A percentile compares a stretch with the other conserved stretches of the same genome.
Conservation (phyloP, 2,113 vertebrate species). For the Colius striatus region DNA sequence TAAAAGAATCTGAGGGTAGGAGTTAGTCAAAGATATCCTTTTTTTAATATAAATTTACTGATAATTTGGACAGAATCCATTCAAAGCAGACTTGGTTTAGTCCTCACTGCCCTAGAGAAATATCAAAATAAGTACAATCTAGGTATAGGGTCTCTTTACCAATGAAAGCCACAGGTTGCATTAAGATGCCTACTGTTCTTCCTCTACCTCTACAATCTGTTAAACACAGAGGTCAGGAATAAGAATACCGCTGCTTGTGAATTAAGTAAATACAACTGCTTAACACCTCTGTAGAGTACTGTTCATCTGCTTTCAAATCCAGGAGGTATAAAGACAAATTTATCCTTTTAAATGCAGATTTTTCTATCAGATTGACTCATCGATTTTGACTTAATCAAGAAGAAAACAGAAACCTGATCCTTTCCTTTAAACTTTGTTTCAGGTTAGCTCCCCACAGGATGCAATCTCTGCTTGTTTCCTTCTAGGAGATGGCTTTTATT, state of each 20-base stretch:
- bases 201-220: neutral
- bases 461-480: neutral
- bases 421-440: neutral
- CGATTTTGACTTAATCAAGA: neutral
- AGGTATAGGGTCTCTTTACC: neutral
- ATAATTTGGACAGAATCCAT: neutral
- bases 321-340: neutral
- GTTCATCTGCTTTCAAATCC: neutral
- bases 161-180: neutral
- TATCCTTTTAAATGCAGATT: neutral
- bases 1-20: neutral
- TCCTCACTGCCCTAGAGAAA: neutral
- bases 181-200: neutral
- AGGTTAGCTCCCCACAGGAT: neutral
- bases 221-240: neutral
- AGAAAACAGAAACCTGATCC: neutral
- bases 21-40: neutral
- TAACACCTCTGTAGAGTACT: neutral
- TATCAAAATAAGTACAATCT: neutral
- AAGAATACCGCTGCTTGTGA: neutral
- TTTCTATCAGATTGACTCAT: neutral
- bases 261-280: neutral
- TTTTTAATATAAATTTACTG: neutral
- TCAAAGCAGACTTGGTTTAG: neutral
- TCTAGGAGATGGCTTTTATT: neutral